These are phyloP conservation scores for Euplagia quadripunctaria DNA, from an alignment of 2,888 invertebrate species.

Conservation along the genomic window DNA sequence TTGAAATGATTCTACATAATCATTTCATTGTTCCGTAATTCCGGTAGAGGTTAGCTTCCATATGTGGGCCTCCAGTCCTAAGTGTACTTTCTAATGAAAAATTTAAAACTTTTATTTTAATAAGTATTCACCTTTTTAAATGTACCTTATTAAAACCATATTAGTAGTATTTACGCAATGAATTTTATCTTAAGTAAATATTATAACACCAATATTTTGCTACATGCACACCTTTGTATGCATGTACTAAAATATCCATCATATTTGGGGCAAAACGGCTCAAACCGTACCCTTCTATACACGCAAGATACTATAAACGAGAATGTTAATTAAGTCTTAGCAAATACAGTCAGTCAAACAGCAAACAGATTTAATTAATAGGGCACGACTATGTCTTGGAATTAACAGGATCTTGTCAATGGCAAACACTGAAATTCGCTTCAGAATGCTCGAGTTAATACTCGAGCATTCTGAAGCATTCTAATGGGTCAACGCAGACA, in stretches of 20 bases:
- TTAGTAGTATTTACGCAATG: no score
- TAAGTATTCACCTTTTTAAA: no score
- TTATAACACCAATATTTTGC: neutral
- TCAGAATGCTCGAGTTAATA: slow-evolving; percentile 12
- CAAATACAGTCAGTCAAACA: slow-evolving; percentile 79
- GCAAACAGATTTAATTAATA: slow-evolving; percentile 85
- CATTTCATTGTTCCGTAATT: no score
- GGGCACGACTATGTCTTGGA: slow-evolving; percentile 71
- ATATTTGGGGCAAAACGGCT: slow-evolving; percentile 12
- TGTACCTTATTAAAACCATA: no score
- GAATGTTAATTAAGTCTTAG: slow-evolving; percentile 80
- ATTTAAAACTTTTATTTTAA: no score
- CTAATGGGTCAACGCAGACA: slow-evolving; percentile 7
- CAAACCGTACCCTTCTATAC: slow-evolving; percentile 30
- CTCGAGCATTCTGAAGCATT: neutral
- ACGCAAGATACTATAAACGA: slow-evolving; percentile 50
- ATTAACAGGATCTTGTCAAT: slow-evolving; percentile 73
- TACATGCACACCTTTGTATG: no score
- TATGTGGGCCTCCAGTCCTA: no score
- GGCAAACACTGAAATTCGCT: slow-evolving; percentile 59
- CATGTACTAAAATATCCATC: neutral
- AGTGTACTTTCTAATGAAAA: no score
- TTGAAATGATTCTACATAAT: no score
- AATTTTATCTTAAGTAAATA: no score
- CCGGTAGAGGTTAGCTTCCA: no score